These are phyloP conservation scores for Patiria pectinifera DNA, from an alignment of 53 echinoderm and acorn worm genomes.

Conservation along the genomic window DNA sequence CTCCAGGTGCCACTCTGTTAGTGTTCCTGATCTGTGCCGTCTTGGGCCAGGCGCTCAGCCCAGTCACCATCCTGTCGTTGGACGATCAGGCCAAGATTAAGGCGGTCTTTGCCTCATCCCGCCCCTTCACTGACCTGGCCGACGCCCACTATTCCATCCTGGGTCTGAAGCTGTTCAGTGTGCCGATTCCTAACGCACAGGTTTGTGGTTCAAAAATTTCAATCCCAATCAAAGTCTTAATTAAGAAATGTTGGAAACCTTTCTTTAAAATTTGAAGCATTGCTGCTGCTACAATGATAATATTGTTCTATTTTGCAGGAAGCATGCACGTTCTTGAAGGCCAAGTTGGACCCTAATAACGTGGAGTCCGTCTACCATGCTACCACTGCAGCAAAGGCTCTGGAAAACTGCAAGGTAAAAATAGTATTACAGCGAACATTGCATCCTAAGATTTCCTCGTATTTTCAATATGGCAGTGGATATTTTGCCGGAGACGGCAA, in stretches of 20 bases:
- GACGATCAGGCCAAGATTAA: conserved; percentile 88
- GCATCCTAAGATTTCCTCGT: neutral
- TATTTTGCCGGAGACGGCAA: too few species aligned
- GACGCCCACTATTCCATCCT: conserved; percentile 88
- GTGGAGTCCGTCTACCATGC: conserved; percentile 90
- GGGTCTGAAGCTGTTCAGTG: conserved; percentile 81
- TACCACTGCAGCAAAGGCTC: conserved; percentile 81
- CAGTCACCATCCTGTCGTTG: conserved; percentile 71
- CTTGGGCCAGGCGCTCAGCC: conserved; percentile 84
- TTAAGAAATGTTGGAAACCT: too few species aligned
- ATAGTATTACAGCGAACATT: too few species aligned
- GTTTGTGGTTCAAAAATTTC: conserved; percentile 11
- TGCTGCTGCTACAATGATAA: neutral
- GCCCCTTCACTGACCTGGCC: conserved; percentile 83
- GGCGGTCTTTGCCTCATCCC: conserved; percentile 78
- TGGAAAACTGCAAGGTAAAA: conserved; percentile 92
- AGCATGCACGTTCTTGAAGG: conserved; percentile 84
- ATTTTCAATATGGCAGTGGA: neutral
- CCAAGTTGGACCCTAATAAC: conserved; percentile 73
- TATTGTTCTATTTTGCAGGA: conserved; percentile 68
- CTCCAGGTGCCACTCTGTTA: conserved; percentile 67
- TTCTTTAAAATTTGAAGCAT: too few species aligned
- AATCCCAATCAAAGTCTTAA: neutral
- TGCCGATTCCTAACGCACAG: conserved; percentile 78
- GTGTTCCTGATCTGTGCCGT: conserved; percentile 72